phyloP scores from a whole-genome alignment of 30 jellyfish, hydroid and myxozoan species.

The Cassiopea andromeda region DNA sequence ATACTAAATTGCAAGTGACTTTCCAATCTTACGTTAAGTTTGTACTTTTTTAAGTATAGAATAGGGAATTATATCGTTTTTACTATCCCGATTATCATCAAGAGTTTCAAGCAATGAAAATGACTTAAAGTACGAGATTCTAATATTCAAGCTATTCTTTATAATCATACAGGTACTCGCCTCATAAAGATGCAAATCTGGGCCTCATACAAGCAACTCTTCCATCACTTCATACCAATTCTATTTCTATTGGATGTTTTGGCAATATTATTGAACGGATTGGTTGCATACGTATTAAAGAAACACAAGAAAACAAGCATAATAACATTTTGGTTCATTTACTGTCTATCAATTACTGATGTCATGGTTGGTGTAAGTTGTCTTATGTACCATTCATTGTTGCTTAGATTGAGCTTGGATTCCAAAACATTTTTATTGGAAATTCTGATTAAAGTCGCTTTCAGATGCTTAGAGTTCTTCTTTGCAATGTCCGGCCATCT shows the following conservation, averaged over 20 bases:
- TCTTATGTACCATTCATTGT: neutral
- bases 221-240: neutral
- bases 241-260: neutral
- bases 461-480: neutral
- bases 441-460: neutral
- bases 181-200: too few relatives aligned
- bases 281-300: neutral
- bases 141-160: too few relatives aligned
- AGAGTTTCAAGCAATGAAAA: too few relatives aligned
- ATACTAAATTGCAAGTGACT: too few relatives aligned
- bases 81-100: too few relatives aligned
- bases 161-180: too few relatives aligned
- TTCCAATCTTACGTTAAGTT: too few relatives aligned
- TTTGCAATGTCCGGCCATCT: neutral
- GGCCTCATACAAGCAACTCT: too few relatives aligned
- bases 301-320: conserved; percentile 3
- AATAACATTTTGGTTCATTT: neutral
- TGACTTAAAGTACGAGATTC: too few relatives aligned
- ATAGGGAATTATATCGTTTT: too few relatives aligned
- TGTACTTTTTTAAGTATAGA: too few relatives aligned
- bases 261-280: neutral
- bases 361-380: neutral
- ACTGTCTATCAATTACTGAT: neutral
- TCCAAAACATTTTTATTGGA: neutral
- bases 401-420: neutral